Conservation (phyloP, 2,888 invertebrate species). For the Pemphredon lugubris region DNA sequence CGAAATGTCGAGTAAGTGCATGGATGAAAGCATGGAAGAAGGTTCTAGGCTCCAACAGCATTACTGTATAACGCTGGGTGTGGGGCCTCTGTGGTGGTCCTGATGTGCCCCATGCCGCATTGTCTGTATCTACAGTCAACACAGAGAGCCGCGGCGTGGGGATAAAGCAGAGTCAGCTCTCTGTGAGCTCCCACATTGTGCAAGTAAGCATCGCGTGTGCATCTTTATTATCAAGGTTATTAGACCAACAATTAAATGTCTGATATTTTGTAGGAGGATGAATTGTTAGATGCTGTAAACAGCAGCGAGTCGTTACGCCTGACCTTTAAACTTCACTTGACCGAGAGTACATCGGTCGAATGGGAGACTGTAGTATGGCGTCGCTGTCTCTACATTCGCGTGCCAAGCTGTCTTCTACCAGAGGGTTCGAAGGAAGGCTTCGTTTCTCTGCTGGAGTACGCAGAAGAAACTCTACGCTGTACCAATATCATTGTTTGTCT, state of each 20-base stretch:
- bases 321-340: conserved; percentile 89
- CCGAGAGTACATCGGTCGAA: conserved; percentile 88
- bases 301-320: conserved; percentile 87
- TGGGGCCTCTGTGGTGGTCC: conserved; percentile 99
- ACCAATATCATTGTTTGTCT: conserved; percentile 91
- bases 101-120: conserved; percentile 98
- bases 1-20: conserved; percentile 77
- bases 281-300: conserved; percentile 85
- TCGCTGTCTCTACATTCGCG: conserved; percentile 92
- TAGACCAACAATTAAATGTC: too few species aligned
- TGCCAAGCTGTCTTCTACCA: conserved; percentile 92
- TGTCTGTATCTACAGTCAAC: conserved; percentile 83
- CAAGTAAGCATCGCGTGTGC: conserved; percentile 72
- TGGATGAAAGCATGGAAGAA: conserved; percentile 77
- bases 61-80: conserved; percentile 92
- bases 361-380: conserved; percentile 93
- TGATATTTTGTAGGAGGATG: too few species aligned
- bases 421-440: conserved; percentile 98
- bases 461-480: conserved; percentile 95
- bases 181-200: conserved; percentile 83
- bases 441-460: conserved; percentile 96
- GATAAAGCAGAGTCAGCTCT: conserved; percentile 86
- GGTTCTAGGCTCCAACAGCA: conserved; percentile 77
- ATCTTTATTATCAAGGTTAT: neutral
- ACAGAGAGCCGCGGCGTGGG: conserved; percentile 89